A percentile compares a stretch with the other conserved stretches of the same genome.
Evolutionary conservation across 2,113 vertebrate species (phyloP).

Genomic region (Anser cygnoides): DNA sequence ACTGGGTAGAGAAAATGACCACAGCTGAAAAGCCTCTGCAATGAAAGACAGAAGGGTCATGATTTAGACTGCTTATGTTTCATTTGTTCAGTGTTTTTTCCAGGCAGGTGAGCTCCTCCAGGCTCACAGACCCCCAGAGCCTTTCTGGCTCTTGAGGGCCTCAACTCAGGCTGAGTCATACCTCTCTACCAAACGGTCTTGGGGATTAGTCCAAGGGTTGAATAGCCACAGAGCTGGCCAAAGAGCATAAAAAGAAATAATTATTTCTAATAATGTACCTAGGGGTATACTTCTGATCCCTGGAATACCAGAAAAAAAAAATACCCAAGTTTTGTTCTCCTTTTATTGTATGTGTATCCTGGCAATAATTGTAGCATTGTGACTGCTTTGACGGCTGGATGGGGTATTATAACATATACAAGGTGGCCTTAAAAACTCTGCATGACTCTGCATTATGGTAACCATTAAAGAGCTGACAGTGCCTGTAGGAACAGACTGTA

Average conservation of each 20-base stretch:
- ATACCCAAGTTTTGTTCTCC: neutral
- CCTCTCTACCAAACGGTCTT: neutral
- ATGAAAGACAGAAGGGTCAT: neutral
- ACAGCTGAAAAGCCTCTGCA: neutral
- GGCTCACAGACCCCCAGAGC: neutral
- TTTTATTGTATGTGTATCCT: neutral
- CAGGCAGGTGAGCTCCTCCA: neutral
- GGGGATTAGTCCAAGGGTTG: neutral
- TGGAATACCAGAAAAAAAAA: neutral
- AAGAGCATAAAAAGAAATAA: neutral
- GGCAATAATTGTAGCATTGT: neutral
- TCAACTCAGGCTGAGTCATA: neutral
- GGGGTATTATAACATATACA: neutral
- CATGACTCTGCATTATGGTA: neutral
- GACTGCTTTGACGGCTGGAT: neutral
- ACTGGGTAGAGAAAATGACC: neutral
- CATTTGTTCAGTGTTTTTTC: neutral
- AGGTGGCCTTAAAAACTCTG: neutral
- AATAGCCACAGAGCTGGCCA: neutral
- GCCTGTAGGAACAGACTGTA: neutral
- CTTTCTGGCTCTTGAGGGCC: neutral
- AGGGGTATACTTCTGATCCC: neutral
- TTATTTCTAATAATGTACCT: neutral
- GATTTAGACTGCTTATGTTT: neutral
- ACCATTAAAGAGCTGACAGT: neutral